phyloP scores from a whole-genome alignment of 1,140 invertebrate species.

The Neotoxoptera formosana region DNA sequence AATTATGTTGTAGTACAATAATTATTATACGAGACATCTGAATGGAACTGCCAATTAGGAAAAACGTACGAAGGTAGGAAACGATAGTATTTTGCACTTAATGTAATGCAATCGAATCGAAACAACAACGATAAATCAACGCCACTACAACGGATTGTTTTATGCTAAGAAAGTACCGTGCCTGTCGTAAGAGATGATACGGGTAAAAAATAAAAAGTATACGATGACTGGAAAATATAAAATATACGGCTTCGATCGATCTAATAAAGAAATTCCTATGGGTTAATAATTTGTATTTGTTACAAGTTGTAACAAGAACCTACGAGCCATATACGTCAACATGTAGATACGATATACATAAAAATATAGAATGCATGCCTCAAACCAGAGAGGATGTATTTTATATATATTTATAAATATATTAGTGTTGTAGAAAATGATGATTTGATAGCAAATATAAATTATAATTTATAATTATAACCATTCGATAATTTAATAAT shows the following conservation, averaged over 20 bases:
- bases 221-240: background rate
- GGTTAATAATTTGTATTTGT: background rate
- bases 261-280: background rate
- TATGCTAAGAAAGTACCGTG: background rate
- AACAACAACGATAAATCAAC: background rate
- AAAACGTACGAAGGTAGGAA: background rate
- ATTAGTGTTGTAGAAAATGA: background rate
- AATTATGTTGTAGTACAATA: background rate
- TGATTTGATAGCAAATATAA: background rate
- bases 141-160: background rate
- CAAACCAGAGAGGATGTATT: background rate
- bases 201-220: background rate
- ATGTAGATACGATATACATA: background rate
- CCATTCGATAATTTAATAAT: background rate
- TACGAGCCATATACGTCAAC: background rate
- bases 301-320: background rate
- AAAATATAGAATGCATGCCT: conserved; percentile 1
- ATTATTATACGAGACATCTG: background rate
- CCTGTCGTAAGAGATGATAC: background rate
- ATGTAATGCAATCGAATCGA: background rate
- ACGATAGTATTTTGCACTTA: background rate
- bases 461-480: background rate
- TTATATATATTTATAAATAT: background rate
- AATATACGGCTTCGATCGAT: background rate
- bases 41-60: background rate